Conservation (phyloP, 2,888 invertebrate species). For the Malthinus flaveolus region DNA sequence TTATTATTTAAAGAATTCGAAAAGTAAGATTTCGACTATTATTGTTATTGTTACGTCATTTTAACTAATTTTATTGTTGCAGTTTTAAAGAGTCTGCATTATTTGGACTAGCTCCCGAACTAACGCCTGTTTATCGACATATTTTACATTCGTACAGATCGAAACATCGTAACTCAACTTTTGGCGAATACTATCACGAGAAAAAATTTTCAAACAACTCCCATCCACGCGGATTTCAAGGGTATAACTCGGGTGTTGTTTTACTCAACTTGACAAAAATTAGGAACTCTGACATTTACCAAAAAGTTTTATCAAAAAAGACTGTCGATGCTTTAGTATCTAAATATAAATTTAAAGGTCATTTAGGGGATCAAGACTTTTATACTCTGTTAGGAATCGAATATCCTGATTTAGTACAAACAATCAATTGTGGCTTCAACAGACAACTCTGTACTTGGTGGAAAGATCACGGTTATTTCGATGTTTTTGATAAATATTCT, state of each 20-base stretch:
- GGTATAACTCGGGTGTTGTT: conserved; percentile 80
- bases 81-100: conserved; percentile 65
- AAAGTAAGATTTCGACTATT: conserved; percentile 47
- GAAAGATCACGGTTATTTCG: conserved; percentile 72
- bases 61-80: conserved; percentile 30
- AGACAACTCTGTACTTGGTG: conserved; percentile 83
- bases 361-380: conserved; percentile 83
- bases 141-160: conserved; percentile 69
- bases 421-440: conserved; percentile 78
- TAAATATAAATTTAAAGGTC: conserved; percentile 70
- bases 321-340: conserved; percentile 60
- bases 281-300: conserved; percentile 64
- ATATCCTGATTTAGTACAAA: conserved; percentile 70
- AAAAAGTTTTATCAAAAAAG: conserved; percentile 58
- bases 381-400: conserved; percentile 73
- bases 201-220: conserved; percentile 35
- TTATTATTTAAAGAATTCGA: conserved; percentile 70
- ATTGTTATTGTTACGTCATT: neutral
- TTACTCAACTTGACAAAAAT: conserved; percentile 70
- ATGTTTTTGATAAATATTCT: conserved; percentile 73
- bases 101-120: conserved; percentile 73
- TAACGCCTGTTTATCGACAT: conserved; percentile 79
- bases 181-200: conserved; percentile 56
- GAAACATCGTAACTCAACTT: conserved; percentile 62
- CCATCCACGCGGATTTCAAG: conserved; percentile 65